A percentile compares a stretch with the other conserved stretches of the same genome.
Evolutionary conservation across 2,888 invertebrate species (phyloP).

Genomic region (Pterostichus niger): DNA sequence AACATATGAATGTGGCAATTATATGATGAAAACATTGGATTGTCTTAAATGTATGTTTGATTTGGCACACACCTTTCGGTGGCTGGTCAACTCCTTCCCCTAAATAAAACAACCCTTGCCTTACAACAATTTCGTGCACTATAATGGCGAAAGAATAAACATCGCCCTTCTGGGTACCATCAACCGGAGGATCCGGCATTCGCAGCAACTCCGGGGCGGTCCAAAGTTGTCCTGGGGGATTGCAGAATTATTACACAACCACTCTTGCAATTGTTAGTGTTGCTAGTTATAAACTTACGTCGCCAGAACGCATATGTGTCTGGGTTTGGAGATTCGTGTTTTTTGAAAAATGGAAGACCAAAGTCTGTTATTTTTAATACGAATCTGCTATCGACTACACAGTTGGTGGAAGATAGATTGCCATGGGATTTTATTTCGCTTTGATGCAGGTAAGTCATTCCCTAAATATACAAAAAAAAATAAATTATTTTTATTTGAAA

Average conservation of each 20-base stretch:
- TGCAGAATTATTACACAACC: not conserved
- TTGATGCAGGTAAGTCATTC: conserved; percentile 96
- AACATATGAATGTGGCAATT: too few species aligned
- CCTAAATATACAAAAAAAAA: conserved; percentile 78
- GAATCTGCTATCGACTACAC: conserved; percentile 98
- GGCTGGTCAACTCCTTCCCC: conserved; percentile 77
- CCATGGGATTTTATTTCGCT: conserved; percentile 96
- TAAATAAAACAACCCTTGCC: conserved; percentile 93
- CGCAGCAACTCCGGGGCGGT: conserved; percentile 94
- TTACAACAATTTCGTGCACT: conserved; percentile 93
- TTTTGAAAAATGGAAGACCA: conserved; percentile 89
- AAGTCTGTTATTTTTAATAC: conserved; percentile 98
- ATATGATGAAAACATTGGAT: too few species aligned
- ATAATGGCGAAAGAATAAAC: conserved; percentile 97
- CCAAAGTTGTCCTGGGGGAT: conserved; percentile 83
- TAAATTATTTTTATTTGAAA: not conserved
- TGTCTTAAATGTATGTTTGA: not conserved
- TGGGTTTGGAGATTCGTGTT: conserved; percentile 74
- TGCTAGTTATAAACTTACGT: conserved; percentile 44
- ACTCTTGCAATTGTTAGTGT: not conserved
- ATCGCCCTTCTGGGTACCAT: conserved; percentile 93
- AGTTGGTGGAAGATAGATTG: conserved; percentile 97
- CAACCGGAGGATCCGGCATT: conserved; percentile 80
- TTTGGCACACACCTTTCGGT: conserved; percentile 38
- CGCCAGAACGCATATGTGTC: conserved; percentile 79